Percentiles rank a stretch among this genome's conserved stretches.
These are phyloP conservation scores for Tauraco erythrolophus DNA, from an alignment of 2,113 vertebrate genomes.

Conservation along the genomic window DNA sequence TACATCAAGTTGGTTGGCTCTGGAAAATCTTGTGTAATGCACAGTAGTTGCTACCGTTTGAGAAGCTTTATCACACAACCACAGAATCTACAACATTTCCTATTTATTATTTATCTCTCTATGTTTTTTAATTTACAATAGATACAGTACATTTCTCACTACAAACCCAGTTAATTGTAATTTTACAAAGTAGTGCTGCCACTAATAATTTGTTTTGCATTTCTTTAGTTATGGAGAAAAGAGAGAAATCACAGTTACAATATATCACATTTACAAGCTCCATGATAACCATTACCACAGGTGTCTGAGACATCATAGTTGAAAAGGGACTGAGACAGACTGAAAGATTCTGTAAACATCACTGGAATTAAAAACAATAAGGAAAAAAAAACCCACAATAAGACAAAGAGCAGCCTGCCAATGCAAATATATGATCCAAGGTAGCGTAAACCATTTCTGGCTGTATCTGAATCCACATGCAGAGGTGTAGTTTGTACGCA, in stretches of 20 bases:
- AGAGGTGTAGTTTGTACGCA: neutral
- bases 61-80: neutral
- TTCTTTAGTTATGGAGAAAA: neutral
- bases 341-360: neutral
- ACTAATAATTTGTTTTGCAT: neutral
- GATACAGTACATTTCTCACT: slow-evolving; percentile 17
- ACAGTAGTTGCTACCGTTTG: neutral
- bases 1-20: neutral
- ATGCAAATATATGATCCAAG: neutral
- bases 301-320: neutral
- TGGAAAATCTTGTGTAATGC: neutral
- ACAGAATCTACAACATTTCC: neutral
- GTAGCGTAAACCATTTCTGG: neutral
- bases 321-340: neutral
- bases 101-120: slow-evolving; percentile 9
- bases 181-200: neutral
- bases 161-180: neutral
- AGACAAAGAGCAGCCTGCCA: neutral
- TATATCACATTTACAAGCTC: neutral
- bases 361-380: neutral
- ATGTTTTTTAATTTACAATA: neutral
- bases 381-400: neutral
- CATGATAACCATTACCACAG: neutral
- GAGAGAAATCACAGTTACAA: neutral
- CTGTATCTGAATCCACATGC: neutral